Evolutionary conservation across 2,888 invertebrate genomes (phyloP), one percentile per base, ranked within the genome.

Genomic region (Sminthurinus aureus): DNA sequence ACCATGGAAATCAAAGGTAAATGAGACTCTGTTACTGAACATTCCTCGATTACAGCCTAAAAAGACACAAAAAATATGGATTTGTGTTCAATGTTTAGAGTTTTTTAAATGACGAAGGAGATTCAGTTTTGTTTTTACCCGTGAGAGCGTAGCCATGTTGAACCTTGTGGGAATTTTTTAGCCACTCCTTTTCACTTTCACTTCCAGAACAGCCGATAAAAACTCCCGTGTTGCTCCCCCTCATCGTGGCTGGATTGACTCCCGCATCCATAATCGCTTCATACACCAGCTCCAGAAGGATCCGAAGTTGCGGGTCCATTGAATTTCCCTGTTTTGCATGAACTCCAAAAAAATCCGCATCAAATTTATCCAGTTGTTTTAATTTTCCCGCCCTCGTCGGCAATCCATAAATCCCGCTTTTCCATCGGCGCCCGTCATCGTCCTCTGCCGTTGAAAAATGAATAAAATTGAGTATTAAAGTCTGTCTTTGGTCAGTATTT

Each of bases 141-240:
- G 64, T 64, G 3, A 64, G 64, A 4, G 15, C 64, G n/a, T 64
- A 64, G 0, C 64, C 64, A 51, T 51, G 20, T 1, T 2, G 12
- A n/a, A n/a, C n/a, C n/a, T n/a, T 15, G 75, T 18, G 9, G 2
- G 51, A 12, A 4, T 38, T 76, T 0, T 50, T 38, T 3, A 69
- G 73, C 82, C 75, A 82, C 0, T 18, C 66, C 50, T 76, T 58
- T 26, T 58, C 24, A n/a, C 76, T 6, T 66, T 82, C 82, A 66
- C 64, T 64, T 0, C 51, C 38, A n/a, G 66, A 22, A 8, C n/a
- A 24, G 0, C 82, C 82, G 9, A 82, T 11, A 50, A 82, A 82
- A 22, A 82, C 82, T 6, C 82, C 82, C 8, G 77, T 82, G 13
- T 67, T 76, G 2, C 20, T 51, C 0, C 76, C 76, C 9, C 82